These are phyloP conservation scores for Python bivittatus DNA, from an alignment of 2,113 vertebrate genomes.

Conservation along the genomic window DNA sequence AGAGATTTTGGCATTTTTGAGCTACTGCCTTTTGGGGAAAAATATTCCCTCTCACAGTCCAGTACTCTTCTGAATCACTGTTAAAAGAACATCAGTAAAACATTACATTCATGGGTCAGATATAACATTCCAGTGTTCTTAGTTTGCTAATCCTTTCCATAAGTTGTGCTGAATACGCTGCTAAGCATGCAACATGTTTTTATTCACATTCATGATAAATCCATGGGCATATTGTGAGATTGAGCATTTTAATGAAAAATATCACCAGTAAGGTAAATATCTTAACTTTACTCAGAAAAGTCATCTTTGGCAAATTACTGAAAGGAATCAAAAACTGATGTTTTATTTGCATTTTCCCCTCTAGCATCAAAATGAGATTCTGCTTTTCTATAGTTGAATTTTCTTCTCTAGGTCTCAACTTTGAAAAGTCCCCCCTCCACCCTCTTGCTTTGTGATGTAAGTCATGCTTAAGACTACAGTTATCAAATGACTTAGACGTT, in stretches of 20 bases:
- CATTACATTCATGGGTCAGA: conserved; percentile 1
- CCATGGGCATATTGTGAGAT: neutral
- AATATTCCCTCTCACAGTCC: neutral
- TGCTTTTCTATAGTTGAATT: neutral
- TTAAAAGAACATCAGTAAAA: neutral
- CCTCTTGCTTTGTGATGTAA: neutral
- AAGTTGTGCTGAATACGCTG: accelerated
- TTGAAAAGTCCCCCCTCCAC: neutral
- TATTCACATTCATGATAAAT: neutral
- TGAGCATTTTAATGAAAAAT: neutral
- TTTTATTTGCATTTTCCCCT: neutral
- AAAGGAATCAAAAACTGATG: neutral
- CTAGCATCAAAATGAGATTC: neutral
- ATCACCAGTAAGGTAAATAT: no score
- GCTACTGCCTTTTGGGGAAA: neutral
- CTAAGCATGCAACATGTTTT: neutral
- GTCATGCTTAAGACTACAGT: neutral
- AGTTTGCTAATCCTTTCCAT: neutral
- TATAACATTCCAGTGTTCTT: neutral
- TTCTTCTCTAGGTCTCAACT: neutral
- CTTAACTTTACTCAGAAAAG: conserved; percentile 4
- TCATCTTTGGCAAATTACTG: neutral
- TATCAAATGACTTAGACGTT: conserved; percentile 3
- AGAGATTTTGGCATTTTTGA: neutral
- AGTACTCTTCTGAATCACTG: neutral